Base-by-base conservation (phyloP, 2,113 vertebrate species). In the Ranitomeya variabilis region DNA sequence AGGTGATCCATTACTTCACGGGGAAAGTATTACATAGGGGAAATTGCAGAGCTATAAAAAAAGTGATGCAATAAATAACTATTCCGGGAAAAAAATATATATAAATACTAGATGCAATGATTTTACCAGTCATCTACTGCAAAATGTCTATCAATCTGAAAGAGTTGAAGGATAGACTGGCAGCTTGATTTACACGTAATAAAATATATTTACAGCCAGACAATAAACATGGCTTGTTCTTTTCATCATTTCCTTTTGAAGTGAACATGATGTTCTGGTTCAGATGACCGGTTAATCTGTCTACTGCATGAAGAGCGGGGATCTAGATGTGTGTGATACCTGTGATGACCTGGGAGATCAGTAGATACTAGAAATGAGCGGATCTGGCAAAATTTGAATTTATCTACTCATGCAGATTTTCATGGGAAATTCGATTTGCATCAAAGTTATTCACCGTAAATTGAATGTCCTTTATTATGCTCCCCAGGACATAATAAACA, bases 171-270 rank as follows among this genome's bases (percentile, higher is more conserved):
- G 60, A 88, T 31, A 0, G 77, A 37, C 77, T 93, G 92, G 89
- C 90, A 91, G 88, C 91, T 91, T 93, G 91, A 93, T 92, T 94
- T 93, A 93, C 51, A 54, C 80, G 52, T 89, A 91, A 91, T 92
- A 91, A 92, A 93, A 92, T 85, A 74, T 91, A 83, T 94, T 94
- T 94, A 92, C 57, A 90, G 86, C 89, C 89, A 89, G 86, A 76
- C 89, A 85, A 3, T 83, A 89, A 91, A 91, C 91, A 91, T 89
- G 83, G 88, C 90, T 78, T 86, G 64, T 91, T 67, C 78, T 80
- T 80, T 76, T 89, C 88, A 89, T 90, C 91, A 64, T 74, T 92
- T 91, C 71, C 88, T 92, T 69, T 86, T 60, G 88, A 78, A 87
- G 90, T 78, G 90, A 86, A 74, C 55, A 88, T 5, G 62, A 18